These are phyloP conservation scores for Probaryconus sp. DNA, from an alignment of 1,140 invertebrate genomes.

Conservation along the genomic window DNA sequence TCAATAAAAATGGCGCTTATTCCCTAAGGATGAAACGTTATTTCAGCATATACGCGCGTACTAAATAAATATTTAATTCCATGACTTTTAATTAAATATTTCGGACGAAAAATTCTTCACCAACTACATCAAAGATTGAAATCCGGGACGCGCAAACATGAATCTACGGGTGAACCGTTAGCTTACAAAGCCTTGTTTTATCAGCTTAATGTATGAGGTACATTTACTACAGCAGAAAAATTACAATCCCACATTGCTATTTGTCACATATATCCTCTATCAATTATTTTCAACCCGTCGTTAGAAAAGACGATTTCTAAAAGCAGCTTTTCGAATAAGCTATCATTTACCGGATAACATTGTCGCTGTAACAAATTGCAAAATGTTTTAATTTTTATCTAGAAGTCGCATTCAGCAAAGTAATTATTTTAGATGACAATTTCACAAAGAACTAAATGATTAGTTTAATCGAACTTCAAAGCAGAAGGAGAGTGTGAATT, in stretches of 20 bases:
- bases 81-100: conserved; percentile 17
- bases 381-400: too few species aligned
- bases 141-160: conserved; percentile 48
- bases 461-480: too few species aligned
- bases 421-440: too few species aligned
- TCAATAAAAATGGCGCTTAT: not conserved
- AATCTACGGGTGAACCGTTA: conserved; percentile 43
- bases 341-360: conserved; percentile 25
- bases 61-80: not conserved
- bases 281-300: conserved; percentile 43
- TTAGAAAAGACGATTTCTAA: conserved; percentile 41
- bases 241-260: conserved; percentile 52
- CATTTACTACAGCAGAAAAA: conserved; percentile 52
- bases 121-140: conserved; percentile 47
- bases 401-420: too few species aligned
- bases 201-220: conserved; percentile 52
- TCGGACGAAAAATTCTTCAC: conserved; percentile 33
- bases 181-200: conserved; percentile 53
- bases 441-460: too few species aligned
- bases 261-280: conserved; percentile 54
- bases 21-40: not conserved
- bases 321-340: conserved; percentile 38
- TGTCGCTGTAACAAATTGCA: not conserved
- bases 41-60: not conserved
- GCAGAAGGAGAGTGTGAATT: too few species aligned